Evolutionary conservation across 2,797 vertebrate species (phyloP).

Genomic region (Coilia nasus): DNA sequence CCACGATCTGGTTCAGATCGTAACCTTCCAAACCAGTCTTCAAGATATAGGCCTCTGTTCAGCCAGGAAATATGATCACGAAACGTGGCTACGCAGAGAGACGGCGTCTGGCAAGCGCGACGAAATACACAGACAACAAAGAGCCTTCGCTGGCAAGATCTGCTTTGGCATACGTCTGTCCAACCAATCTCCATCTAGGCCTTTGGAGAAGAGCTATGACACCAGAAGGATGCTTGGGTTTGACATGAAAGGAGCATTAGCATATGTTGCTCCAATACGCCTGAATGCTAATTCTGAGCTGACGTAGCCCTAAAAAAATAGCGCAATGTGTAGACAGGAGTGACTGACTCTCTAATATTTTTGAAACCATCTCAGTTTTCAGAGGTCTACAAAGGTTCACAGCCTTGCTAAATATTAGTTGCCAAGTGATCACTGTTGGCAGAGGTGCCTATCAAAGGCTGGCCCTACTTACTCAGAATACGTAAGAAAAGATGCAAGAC

Average conservation of each 20-base stretch:
- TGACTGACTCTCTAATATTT: background rate
- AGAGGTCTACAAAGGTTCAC: background rate
- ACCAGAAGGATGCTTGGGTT: constrained; percentile 15
- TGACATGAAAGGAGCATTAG: background rate
- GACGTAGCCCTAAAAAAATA: background rate
- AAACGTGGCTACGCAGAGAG: background rate
- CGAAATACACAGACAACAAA: background rate
- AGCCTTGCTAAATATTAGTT: background rate
- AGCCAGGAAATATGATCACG: constrained; percentile 15
- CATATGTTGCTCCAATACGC: background rate
- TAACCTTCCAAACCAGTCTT: background rate
- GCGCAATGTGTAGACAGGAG: background rate
- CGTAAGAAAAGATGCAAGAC: background rate
- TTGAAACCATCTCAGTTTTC: background rate
- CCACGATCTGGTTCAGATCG: background rate
- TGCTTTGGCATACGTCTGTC: background rate
- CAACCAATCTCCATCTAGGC: background rate
- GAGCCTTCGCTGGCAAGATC: background rate
- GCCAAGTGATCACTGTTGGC: background rate
- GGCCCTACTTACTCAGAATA: background rate
- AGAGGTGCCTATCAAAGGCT: background rate
- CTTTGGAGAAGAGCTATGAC: background rate
- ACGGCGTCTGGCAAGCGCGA: background rate
- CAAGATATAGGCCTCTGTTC: background rate
- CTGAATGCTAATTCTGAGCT: constrained; percentile 36